A percentile compares a stretch with the other conserved stretches of the same genome.
Evolutionary conservation across 2,888 invertebrate species (phyloP).

Genomic region (Heterodera filipjevi): DNA sequence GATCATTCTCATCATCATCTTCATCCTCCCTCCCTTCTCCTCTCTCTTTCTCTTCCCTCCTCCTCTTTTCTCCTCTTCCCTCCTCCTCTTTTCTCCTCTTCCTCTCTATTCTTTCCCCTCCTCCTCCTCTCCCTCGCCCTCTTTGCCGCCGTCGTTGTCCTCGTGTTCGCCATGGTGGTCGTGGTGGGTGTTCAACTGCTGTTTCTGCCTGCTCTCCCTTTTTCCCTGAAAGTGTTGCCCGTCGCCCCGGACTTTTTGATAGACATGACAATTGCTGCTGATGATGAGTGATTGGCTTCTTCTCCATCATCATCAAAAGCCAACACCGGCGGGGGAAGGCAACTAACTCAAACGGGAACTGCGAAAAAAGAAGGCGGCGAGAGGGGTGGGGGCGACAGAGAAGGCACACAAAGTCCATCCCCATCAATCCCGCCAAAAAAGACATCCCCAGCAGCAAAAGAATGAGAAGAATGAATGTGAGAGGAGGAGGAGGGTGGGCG

Average conservation of each 20-base stretch:
- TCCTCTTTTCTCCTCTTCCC: too few relatives aligned
- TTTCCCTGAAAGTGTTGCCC: background rate
- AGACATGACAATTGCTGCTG: background rate
- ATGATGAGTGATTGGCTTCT: background rate
- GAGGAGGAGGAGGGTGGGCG: background rate
- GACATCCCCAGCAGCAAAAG: background rate
- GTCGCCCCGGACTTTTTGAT: background rate
- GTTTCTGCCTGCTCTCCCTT: background rate
- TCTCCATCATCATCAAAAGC: conserved; percentile 7
- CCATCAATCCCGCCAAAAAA: background rate
- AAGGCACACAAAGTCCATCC: background rate
- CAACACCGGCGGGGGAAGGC: background rate
- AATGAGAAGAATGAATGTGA: background rate
- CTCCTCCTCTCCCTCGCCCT: too few relatives aligned
- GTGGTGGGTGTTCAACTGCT: background rate
- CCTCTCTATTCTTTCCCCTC: too few relatives aligned
- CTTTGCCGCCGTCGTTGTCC: too few relatives aligned
- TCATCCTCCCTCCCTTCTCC: too few relatives aligned
- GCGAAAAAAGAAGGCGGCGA: background rate
- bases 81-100: too few relatives aligned
- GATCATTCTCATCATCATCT: too few relatives aligned
- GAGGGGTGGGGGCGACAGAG: background rate
- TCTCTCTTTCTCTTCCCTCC: too few relatives aligned
- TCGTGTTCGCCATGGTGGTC: too few relatives aligned
- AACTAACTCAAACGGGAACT: conserved; percentile 7